A percentile compares a stretch with the other conserved stretches of the same genome.
These are phyloP conservation scores for Ormyrus thymus DNA, from an alignment of 2,888 invertebrate genomes.

Conservation along the genomic window DNA sequence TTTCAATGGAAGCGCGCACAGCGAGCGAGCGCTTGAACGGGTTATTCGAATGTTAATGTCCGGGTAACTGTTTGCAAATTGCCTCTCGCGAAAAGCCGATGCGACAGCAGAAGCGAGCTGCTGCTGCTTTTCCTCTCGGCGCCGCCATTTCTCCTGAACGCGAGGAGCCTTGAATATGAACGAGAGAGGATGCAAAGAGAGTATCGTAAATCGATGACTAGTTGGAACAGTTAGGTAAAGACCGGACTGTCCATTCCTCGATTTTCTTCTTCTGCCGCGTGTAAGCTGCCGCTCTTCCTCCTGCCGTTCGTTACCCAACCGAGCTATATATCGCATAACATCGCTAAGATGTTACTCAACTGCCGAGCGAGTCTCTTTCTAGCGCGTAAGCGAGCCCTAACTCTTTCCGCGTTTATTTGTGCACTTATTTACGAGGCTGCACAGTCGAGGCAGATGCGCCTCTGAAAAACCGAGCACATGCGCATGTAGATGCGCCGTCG, in stretches of 20 bases:
- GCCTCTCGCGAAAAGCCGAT: constrained; percentile 24
- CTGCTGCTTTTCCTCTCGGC: not conserved
- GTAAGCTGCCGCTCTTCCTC: constrained; percentile 20
- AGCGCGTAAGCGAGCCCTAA: not conserved
- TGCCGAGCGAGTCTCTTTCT: constrained; percentile 20
- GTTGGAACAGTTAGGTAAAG: constrained; percentile 60
- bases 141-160: not conserved
- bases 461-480: constrained; percentile 1
- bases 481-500: too few relatives aligned
- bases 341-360: constrained; percentile 22
- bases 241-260: constrained; percentile 33
- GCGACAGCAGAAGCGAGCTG: constrained; percentile 6
- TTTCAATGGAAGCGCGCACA: not conserved
- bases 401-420: constrained; percentile 28
- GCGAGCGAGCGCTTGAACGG: constrained; percentile 2
- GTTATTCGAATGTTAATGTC: constrained; percentile 29
- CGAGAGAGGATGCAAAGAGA: constrained; percentile 54
- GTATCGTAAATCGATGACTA: constrained; percentile 61
- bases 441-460: not conserved
- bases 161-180: constrained; percentile 20
- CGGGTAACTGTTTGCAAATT: constrained; percentile 43
- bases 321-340: constrained; percentile 26
- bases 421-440: constrained; percentile 33
- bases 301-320: constrained; percentile 37
- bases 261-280: constrained; percentile 27